A percentile compares a stretch with the other conserved stretches of the same genome.
These are phyloP conservation scores for Chaenocephalus aceratus DNA, from an alignment of 2,113 vertebrate genomes.

Conservation along the genomic window DNA sequence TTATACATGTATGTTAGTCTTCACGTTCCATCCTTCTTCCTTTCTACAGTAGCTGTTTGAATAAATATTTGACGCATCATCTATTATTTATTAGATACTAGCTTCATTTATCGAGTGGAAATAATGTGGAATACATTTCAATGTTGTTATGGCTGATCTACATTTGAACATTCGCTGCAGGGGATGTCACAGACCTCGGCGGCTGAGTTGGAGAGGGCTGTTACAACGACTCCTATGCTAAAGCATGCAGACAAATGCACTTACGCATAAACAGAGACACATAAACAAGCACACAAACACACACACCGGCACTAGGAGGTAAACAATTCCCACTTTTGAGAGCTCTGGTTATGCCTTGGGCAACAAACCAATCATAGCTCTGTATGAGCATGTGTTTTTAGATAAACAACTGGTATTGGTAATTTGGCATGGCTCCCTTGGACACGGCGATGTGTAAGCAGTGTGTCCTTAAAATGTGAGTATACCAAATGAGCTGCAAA, in stretches of 20 bases:
- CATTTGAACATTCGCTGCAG: slow-evolving; percentile 67
- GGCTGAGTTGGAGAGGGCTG: slow-evolving; percentile 49
- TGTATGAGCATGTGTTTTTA: slow-evolving; percentile 72
- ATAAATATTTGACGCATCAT: slow-evolving; percentile 82
- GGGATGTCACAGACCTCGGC: slow-evolving; percentile 66
- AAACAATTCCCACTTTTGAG: slow-evolving; percentile 76
- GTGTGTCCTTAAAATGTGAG: slow-evolving; percentile 68
- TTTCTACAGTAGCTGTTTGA: slow-evolving; percentile 58
- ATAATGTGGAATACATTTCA: slow-evolving; percentile 79
- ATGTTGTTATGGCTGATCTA: slow-evolving; percentile 75
- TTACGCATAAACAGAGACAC: slow-evolving; percentile 57
- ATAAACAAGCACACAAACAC: slow-evolving; percentile 61
- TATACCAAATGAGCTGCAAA: slow-evolving; percentile 68
- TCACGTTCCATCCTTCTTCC: slow-evolving; percentile 32
- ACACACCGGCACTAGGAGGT: slow-evolving; percentile 65
- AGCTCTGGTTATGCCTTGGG: slow-evolving; percentile 70
- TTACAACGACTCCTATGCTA: slow-evolving; percentile 49
- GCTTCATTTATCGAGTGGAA: slow-evolving; percentile 81
- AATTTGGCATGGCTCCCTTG: slow-evolving; percentile 74
- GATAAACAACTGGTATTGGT: slow-evolving; percentile 77
- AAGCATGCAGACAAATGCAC: slow-evolving; percentile 65
- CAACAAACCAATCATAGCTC: slow-evolving; percentile 79
- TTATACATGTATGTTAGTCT: slow-evolving; percentile 28
- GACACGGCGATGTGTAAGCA: slow-evolving; percentile 63
- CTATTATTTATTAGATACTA: slow-evolving; percentile 80